These are phyloP conservation scores for Coecobrya sp. DNA, from an alignment of 2,888 invertebrate species.

Conservation along the genomic window DNA sequence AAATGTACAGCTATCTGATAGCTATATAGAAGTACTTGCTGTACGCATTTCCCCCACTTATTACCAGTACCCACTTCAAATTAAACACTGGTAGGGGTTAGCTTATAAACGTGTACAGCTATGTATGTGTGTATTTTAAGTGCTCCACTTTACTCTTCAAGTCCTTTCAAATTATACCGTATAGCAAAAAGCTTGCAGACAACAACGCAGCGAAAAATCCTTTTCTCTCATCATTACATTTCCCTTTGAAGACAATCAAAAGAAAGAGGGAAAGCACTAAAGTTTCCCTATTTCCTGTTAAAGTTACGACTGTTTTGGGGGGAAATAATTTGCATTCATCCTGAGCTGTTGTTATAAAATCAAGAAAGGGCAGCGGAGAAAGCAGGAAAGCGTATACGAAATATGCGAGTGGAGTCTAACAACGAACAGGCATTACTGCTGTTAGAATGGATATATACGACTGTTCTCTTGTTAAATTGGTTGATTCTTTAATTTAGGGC, in stretches of 20 bases:
- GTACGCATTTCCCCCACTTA: neutral
- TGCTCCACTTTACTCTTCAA: constrained; percentile 2
- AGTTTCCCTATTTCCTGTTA: constrained; percentile 73
- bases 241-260: constrained; percentile 71
- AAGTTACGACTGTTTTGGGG: constrained; percentile 79
- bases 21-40: constrained; percentile 7
- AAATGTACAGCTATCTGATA: neutral
- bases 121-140: constrained; percentile 38
- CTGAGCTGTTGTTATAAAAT: constrained; percentile 63
- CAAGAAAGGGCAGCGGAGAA: constrained; percentile 39
- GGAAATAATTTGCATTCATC: constrained; percentile 80
- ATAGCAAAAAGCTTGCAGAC: constrained; percentile 13
- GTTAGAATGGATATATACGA: neutral
- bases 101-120: neutral
- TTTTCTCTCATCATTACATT: constrained; percentile 75
- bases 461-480: constrained; percentile 4
- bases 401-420: neutral
- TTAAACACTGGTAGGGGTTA: constrained; percentile 44
- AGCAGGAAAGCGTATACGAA: neutral
- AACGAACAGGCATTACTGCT: constrained; percentile 12
- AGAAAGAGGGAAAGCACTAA: constrained; percentile 61
- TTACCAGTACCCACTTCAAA: constrained; percentile 53
- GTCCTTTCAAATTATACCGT: constrained; percentile 30
- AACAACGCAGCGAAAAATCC: constrained; percentile 62
- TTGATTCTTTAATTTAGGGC: constrained; percentile 69